Conservation (phyloP, 2,888 invertebrate species). For the Acanthosepion lycidas region DNA sequence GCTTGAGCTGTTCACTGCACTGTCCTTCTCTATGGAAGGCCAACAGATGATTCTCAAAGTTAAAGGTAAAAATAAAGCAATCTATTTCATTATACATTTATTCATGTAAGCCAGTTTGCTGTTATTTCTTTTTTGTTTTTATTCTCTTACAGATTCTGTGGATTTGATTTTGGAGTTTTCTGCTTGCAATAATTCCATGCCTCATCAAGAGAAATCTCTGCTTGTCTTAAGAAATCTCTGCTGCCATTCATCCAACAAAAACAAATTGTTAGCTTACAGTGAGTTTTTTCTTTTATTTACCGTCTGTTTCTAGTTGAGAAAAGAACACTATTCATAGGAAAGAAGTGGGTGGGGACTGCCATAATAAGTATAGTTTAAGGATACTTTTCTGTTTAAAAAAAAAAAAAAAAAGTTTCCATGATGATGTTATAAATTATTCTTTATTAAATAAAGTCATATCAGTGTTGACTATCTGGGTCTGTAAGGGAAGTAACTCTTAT, state of each 20-base stretch:
- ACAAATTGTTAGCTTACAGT: constrained; percentile 72
- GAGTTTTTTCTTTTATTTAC: constrained; percentile 47
- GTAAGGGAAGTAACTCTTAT: no score
- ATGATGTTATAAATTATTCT: no score
- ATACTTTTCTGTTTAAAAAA: no score
- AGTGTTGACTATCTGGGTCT: no score
- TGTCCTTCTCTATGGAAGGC: constrained; percentile 73
- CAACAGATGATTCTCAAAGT: constrained; percentile 72
- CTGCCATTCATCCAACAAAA: constrained; percentile 71
- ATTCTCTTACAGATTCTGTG: constrained; percentile 63
- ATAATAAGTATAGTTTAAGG: no score
- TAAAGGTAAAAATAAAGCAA: constrained; percentile 59
- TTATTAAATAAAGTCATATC: no score
- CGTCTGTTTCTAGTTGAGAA: no score
- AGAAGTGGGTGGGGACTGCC: no score
- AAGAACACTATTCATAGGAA: no score
- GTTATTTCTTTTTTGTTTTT: background rate
- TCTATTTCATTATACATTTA: no score
- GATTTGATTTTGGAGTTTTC: constrained; percentile 69
- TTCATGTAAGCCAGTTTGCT: background rate
- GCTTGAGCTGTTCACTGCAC: constrained; percentile 68
- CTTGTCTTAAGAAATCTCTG: constrained; percentile 71
- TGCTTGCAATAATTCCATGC: constrained; percentile 55
- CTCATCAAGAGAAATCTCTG: constrained; percentile 61
- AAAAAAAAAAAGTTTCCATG: no score